Evolutionary conservation across 1,140 invertebrate species (phyloP).

Genomic region (Heliconius hermathena): DNA sequence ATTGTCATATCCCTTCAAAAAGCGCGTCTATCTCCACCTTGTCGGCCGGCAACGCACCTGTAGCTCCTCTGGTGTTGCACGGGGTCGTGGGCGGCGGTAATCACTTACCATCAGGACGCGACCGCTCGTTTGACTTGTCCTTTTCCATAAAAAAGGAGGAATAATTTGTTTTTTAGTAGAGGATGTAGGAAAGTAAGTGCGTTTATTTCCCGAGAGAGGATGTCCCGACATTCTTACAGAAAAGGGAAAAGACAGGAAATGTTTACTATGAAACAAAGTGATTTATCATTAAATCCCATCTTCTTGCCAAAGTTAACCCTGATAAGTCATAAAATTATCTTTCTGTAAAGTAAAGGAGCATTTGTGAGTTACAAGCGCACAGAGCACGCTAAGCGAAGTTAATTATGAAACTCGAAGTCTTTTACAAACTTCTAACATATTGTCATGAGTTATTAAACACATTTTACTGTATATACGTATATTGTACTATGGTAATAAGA

Average conservation of each 20-base stretch:
- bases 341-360: conserved; percentile 14
- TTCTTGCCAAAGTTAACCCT: background rate
- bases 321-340: conserved; percentile 10
- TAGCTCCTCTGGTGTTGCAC: too few species aligned
- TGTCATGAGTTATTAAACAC: conserved; percentile 16
- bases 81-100: too few species aligned
- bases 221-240: too few species aligned
- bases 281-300: background rate
- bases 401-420: conserved; percentile 26
- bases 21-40: too few species aligned
- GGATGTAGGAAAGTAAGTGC: too few species aligned
- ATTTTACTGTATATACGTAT: background rate
- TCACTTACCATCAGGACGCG: too few species aligned
- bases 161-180: too few species aligned
- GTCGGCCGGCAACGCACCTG: too few species aligned
- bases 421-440: conserved; percentile 27
- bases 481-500: background rate
- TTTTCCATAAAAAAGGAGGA: too few species aligned
- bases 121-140: too few species aligned
- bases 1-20: too few species aligned
- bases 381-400: background rate
- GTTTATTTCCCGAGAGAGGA: too few species aligned
- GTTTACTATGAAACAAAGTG: background rate
- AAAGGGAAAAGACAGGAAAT: background rate
- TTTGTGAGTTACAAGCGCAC: conserved; percentile 7